Base-by-base conservation (phyloP, 2,797 vertebrate species). In the Sparidentex hasta region DNA sequence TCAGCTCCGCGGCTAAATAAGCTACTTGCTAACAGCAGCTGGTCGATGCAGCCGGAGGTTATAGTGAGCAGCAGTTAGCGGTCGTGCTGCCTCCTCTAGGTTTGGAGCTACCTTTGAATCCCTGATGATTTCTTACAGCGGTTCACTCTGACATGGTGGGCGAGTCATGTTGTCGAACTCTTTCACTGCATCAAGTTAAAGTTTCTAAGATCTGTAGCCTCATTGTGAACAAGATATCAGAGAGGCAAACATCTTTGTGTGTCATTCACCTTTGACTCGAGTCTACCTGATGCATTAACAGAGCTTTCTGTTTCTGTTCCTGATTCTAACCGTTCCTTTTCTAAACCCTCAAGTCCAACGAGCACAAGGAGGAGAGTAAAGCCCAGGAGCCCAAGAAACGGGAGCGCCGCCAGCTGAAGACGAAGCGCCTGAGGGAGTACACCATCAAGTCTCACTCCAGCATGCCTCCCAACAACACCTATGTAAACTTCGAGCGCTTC, bases 401-500 rank as follows among this genome's bases (percentile, higher is more conserved):
- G 6, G 96, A 95, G 80, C 94, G 90, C 1, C 85, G 91, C 0
- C 96, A 97, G 83, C 93, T 99, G 85, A 98, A 98, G 95, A 97
- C 98, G 21, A 98, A 98, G 61, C 95, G 90, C 3, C 92, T 99
- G 85, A 96, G 95, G 83, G 98, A 99, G 83, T 99, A 99, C 86
- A 98, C 97, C 1, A 96, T 99, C 80, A 98, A 99, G 83, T 97
- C 96, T 50, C 97, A 98, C 91, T 98, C 96, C 0, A 98, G 97
- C 94, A 98, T 98, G 97, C 97, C 97, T 1, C 97, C 97, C 52
- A 99, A 99, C 90, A 98, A 98, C 90, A 98, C 97, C 58, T 99
- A 99, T 0, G 85, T 96, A 67, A 97, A 98, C 93, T 98, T 98
- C 0, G 97, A 98, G 90, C 96, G 96, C 79, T 99, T 99, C 18